Evolutionary conservation across 2,113 vertebrate genomes (phyloP).

Genomic region (Rhinolophus sinicus): DNA sequence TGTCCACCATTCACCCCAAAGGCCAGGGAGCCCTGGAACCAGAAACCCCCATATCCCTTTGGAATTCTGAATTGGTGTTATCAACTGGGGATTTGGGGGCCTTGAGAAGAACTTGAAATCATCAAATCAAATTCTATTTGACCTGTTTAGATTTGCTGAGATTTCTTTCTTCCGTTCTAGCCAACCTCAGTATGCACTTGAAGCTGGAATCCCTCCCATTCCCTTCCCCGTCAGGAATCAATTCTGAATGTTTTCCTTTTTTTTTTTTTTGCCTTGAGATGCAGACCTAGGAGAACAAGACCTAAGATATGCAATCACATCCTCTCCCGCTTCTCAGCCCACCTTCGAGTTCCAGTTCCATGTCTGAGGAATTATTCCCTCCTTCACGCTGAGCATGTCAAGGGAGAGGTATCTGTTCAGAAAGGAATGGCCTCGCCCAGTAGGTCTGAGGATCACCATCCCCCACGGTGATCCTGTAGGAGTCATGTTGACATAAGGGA

Average conservation of each 20-base stretch:
- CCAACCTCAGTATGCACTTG: background rate
- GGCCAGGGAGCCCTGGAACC: background rate
- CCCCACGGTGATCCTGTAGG: too few species aligned
- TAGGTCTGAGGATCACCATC: background rate
- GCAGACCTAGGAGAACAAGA: background rate
- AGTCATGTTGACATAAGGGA: background rate
- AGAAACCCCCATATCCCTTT: background rate
- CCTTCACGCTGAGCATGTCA: background rate
- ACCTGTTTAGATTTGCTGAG: background rate
- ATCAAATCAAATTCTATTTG: background rate
- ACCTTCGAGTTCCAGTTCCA: background rate
- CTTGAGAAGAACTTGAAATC: background rate
- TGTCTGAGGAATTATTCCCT: background rate
- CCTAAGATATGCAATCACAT: background rate
- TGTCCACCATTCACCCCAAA: background rate
- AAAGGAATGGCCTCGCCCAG: background rate
- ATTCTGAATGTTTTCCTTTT: background rate
- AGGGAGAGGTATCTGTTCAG: background rate
- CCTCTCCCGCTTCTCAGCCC: background rate
- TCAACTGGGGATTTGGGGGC: background rate
- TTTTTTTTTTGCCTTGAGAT: background rate
- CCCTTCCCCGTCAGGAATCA: background rate
- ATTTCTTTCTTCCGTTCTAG: background rate
- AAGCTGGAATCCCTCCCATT: background rate
- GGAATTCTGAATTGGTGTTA: background rate